These are phyloP conservation scores for Craseonycteris thonglongyai DNA, from an alignment of 2,113 vertebrate genomes.

Conservation along the genomic window DNA sequence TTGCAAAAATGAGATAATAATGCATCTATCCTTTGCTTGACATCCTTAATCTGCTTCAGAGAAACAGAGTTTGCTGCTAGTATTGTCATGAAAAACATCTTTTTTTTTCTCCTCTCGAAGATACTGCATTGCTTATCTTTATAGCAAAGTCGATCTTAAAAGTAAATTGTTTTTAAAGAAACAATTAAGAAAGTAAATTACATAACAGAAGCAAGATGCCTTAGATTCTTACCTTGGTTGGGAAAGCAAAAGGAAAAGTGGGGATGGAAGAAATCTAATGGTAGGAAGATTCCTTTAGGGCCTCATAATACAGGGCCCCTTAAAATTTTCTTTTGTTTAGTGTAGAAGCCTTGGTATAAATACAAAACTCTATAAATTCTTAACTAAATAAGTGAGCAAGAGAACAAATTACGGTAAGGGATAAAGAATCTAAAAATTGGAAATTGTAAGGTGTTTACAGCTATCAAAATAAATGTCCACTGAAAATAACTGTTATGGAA, in stretches of 20 bases:
- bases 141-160: background rate
- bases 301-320: background rate
- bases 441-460: background rate
- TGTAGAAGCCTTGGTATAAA: background rate
- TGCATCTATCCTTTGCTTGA: background rate
- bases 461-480: background rate
- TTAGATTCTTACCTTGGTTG: background rate
- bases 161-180: background rate
- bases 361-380: background rate
- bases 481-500: background rate
- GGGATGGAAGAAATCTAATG: background rate
- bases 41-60: background rate
- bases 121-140: background rate
- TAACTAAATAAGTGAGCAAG: background rate
- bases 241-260: background rate
- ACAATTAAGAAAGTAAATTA: background rate
- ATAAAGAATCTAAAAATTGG: background rate
- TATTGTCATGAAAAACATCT: background rate
- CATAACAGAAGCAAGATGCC: background rate
- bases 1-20: background rate
- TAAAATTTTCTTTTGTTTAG: background rate
- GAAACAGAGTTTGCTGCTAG: background rate
- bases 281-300: background rate
- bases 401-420: background rate
- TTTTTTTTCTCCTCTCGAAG: background rate